Evolutionary conservation across 2,113 vertebrate genomes (phyloP).

Genomic region (Choloepus hoffmanni): DNA sequence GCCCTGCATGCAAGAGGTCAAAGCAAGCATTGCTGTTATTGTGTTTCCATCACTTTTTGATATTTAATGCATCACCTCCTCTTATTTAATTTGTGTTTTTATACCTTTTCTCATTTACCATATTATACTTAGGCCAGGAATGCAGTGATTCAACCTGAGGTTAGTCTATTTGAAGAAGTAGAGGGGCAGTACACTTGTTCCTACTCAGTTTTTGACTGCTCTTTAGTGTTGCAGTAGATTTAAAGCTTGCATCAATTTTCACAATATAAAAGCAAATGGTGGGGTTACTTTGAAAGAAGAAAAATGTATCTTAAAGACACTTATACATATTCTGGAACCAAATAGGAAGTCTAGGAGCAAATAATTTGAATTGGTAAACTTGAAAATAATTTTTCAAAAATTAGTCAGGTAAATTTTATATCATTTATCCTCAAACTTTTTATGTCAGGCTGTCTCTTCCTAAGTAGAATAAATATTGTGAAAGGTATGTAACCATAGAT

Average conservation of each 20-base stretch:
- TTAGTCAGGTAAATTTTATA: background rate
- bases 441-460: background rate
- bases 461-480: background rate
- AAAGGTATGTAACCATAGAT: background rate
- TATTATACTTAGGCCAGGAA: background rate
- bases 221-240: background rate
- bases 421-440: background rate
- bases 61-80: background rate
- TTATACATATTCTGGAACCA: background rate
- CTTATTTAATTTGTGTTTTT: background rate
- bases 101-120: background rate
- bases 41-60: background rate
- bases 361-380: slow-evolving; percentile 49
- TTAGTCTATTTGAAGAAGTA: background rate
- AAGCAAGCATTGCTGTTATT: background rate
- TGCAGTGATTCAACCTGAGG: background rate
- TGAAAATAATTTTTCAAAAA: slow-evolving; percentile 61
- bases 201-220: background rate
- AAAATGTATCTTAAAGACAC: background rate
- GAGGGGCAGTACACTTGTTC: background rate
- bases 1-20: background rate
- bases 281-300: background rate
- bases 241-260: background rate
- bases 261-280: slow-evolving; percentile 23
- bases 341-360: background rate